These are phyloP conservation scores for Hyles euphorbiae DNA, from an alignment of 1,140 invertebrate species.

Conservation along the genomic window DNA sequence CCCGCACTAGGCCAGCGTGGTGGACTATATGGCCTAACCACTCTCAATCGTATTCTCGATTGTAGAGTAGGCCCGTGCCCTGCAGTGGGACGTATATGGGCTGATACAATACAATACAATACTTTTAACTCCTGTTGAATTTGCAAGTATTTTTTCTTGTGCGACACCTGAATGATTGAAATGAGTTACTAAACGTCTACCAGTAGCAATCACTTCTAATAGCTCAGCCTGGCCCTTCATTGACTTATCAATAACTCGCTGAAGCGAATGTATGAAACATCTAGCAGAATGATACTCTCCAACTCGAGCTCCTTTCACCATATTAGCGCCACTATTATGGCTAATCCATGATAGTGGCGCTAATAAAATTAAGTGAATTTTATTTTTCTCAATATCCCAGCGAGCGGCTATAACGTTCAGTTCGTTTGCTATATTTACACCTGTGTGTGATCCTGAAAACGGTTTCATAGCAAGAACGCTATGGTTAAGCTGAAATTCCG, in stretches of 20 bases:
- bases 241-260: too few relatives aligned
- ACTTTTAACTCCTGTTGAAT: conserved; percentile 34
- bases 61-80: too few relatives aligned
- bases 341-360: too few relatives aligned
- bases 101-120: too few relatives aligned
- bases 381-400: conserved; percentile 24
- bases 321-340: conserved; percentile 36
- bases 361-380: conserved; percentile 37
- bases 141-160: conserved; percentile 27
- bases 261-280: conserved; percentile 27
- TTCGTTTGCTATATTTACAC: conserved; percentile 32
- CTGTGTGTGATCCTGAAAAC: conserved; percentile 29
- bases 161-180: conserved; percentile 34
- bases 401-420: conserved; percentile 23
- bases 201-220: conserved; percentile 22
- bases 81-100: too few relatives aligned
- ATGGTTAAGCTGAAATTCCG: conserved; percentile 14
- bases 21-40: too few relatives aligned
- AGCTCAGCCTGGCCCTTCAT: conserved; percentile 3
- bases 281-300: conserved; percentile 31
- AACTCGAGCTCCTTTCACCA: conserved; percentile 32
- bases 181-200: conserved; percentile 30
- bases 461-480: conserved; percentile 37
- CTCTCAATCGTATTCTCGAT: too few relatives aligned
- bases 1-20: too few relatives aligned